Percentiles rank a stretch among this genome's conserved stretches.
phyloP scores from a whole-genome alignment of 2,113 vertebrate genomes.

The Pluvialis apricaria region DNA sequence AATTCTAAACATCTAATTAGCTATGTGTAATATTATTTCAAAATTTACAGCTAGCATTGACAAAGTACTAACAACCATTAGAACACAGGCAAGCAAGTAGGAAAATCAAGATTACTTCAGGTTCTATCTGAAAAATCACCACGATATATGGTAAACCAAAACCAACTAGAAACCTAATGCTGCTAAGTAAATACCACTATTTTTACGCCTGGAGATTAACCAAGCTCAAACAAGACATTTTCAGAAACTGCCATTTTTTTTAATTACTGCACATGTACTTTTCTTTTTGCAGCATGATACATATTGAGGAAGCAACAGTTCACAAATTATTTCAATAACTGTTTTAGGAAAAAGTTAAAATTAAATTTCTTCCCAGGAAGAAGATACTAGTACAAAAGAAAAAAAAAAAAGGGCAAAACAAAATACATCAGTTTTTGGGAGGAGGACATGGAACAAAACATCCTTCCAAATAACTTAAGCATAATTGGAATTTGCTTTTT shows the following conservation, averaged over 20 bases:
- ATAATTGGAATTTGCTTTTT: neutral
- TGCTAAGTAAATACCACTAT: neutral
- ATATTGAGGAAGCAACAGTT: neutral
- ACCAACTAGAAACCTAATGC: neutral
- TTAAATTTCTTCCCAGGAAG: neutral
- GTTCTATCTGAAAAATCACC: neutral
- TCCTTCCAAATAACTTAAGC: neutral
- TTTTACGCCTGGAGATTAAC: neutral
- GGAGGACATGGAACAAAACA: neutral
- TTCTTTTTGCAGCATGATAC: neutral
- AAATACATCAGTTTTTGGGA: neutral
- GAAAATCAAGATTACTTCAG: neutral
- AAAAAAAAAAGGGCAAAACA: neutral
- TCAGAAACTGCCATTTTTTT: neutral
- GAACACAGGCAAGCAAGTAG: neutral
- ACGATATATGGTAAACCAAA: neutral
- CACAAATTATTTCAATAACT: neutral
- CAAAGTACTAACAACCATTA: neutral
- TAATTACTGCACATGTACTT: neutral
- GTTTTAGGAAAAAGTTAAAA: neutral
- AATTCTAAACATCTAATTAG: neutral
- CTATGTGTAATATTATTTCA: neutral
- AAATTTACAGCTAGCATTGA: neutral
- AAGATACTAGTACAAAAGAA: neutral
- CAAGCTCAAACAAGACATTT: neutral